A percentile compares a stretch with the other conserved stretches of the same genome.
Evolutionary conservation across 2,797 vertebrate species (phyloP).

Genomic region (Coreius guichenoti): DNA sequence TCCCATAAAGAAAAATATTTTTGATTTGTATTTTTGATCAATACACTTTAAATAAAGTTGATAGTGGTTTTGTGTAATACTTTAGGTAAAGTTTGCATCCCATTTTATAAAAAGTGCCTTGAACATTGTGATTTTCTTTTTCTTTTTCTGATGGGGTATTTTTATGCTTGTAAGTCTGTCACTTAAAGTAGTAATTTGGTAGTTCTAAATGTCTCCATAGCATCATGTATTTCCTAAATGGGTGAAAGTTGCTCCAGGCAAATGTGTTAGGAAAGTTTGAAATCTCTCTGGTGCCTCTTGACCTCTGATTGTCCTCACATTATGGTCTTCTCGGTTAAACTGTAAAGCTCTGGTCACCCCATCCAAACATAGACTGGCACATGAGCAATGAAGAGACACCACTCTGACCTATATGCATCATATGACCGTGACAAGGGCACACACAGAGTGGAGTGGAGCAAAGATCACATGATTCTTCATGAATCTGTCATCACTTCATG

Average conservation of each 20-base stretch:
- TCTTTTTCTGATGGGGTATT: background rate
- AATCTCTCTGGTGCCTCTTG: constrained; percentile 37
- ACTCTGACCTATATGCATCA: constrained; percentile 22
- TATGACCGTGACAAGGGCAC: constrained; percentile 34
- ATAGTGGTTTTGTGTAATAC: background rate
- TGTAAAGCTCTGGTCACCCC: constrained; percentile 23
- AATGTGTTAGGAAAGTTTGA: constrained; percentile 46
- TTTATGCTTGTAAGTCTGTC: constrained; percentile 3
- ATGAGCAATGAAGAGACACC: background rate
- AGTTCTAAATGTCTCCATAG: background rate
- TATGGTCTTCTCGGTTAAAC: constrained; percentile 14
- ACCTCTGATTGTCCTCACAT: constrained; percentile 51
- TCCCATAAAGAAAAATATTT: background rate
- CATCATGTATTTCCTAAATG: constrained; percentile 25
- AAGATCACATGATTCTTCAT: constrained; percentile 45
- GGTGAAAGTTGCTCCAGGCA: constrained; percentile 15
- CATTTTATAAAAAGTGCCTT: background rate
- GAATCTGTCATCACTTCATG: constrained; percentile 39
- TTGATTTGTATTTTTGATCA: background rate
- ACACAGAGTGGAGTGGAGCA: constrained; percentile 10
- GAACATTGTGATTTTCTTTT: background rate
- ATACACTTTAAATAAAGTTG: background rate
- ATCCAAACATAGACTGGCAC: constrained; percentile 37
- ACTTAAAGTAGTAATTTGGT: background rate
- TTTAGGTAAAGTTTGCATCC: background rate